phyloP scores from a whole-genome alignment of 1,140 invertebrate species.

The Teleogryllus occipitalis region DNA sequence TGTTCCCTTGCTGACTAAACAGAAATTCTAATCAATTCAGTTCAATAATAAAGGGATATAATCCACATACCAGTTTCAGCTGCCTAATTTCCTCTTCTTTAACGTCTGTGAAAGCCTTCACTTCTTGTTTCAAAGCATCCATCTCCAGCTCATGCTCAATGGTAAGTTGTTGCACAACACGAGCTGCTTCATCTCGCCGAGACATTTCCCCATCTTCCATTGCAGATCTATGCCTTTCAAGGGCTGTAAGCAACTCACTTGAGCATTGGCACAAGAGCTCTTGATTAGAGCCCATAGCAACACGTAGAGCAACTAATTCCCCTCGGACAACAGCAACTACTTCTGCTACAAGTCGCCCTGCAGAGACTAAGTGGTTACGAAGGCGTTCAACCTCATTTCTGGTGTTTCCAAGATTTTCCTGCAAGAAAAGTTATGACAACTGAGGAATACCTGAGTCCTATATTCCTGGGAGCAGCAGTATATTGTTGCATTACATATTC shows the following conservation, averaged over 20 bases:
- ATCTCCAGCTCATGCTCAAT: constrained; percentile 59
- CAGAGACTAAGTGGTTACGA: constrained; percentile 18
- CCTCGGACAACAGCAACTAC: neutral
- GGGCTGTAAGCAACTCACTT: constrained; percentile 6
- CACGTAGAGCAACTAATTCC: constrained; percentile 15
- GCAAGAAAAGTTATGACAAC: constrained; percentile 14
- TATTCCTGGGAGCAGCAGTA: too few species aligned
- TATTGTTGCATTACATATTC: too few species aligned
- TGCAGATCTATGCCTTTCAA: neutral
- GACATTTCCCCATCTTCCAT: neutral
- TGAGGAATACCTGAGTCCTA: neutral
- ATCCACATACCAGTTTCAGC: constrained; percentile 7
- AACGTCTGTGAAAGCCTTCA: constrained; percentile 14
- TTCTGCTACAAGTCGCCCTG: neutral
- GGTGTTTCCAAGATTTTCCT: constrained; percentile 40
- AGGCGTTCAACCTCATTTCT: constrained; percentile 38
- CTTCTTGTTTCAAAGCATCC: constrained; percentile 44
- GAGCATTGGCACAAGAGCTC: neutral
- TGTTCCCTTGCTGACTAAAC: too few species aligned
- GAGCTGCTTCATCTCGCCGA: constrained; percentile 41
- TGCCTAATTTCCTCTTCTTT: constrained; percentile 15
- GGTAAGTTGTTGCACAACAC: constrained; percentile 43
- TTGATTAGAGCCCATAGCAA: neutral
- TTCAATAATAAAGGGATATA: neutral
- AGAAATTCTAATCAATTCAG: too few species aligned